Base-by-base conservation (phyloP, 2,113 vertebrate species). In the Hemibagrus wyckioides region DNA sequence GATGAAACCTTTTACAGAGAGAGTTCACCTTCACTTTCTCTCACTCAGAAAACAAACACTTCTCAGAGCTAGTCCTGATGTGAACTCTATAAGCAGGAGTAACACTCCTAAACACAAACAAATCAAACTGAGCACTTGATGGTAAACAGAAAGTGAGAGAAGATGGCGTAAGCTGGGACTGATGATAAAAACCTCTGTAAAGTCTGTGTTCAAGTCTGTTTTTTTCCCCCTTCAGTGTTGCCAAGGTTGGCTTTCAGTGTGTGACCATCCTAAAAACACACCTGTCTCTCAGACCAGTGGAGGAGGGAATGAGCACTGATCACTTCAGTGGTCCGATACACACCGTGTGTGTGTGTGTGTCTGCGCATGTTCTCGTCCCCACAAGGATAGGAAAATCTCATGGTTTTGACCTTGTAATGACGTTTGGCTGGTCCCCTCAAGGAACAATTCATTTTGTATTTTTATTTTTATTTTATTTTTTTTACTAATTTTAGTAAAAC, bases 231-330 rank as follows among this genome's bases (percentile, higher is more conserved):
- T 28, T 83, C 10, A 54, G 21, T 21, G 48, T 30, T 56, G n/a
- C 30, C 23, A 54, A 54, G 30, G 65, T 84, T 54, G 54, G 65
- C 50, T 84, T 69, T 84, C 33, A 17, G 33, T 39, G 50, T 84
- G 83, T 84, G 52, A 39, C 65, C 61, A n/a, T 44, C 30, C 52
- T 75, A 57, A 57, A 84, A 85, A 75, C 52, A 75, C 65, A 85
- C 33, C 83, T 85, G 83, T 85, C 83, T 85, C 69, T 75, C 33
- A 75, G 52, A 39, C 28, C 67, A 85, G 52, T 75, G 25, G 7
- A 75, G 69, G 36, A 85, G 23, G 15, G 69, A 75, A 75, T 59
- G 54, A 85, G 19, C 69, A 59, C 23, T 57, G 33, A 69, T 69
- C 48, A 57, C 63, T 9, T 71, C 82, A 59, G 2, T 54, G 83